These are phyloP conservation scores for Phrynosoma blainvillii DNA, from an alignment of 2,113 vertebrate genomes.

Conservation along the genomic window DNA sequence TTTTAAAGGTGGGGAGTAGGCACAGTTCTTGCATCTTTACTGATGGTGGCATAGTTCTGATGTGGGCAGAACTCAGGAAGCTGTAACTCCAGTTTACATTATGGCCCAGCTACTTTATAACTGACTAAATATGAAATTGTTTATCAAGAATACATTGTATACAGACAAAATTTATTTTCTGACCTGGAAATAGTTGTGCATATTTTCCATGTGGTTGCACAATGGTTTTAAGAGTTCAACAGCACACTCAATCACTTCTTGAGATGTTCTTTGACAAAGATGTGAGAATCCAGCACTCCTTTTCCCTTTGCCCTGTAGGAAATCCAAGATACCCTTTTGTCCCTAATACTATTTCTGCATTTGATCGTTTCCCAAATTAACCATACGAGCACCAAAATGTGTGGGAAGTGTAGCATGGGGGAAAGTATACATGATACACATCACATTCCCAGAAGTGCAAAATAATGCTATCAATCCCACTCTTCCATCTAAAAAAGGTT, in stretches of 20 bases:
- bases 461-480: neutral
- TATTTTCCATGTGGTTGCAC: slow-evolving; percentile 94
- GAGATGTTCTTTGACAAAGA: slow-evolving; percentile 85
- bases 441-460: neutral
- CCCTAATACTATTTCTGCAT: neutral
- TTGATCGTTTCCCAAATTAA: neutral
- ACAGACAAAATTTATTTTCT: slow-evolving; percentile 17
- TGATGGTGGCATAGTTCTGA: no score
- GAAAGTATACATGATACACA: no score
- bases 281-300: slow-evolving; percentile 90
- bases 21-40: no score
- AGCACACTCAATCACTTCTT: slow-evolving; percentile 78
- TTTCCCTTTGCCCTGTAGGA: slow-evolving; percentile 80
- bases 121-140: neutral
- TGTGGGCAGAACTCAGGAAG: no score
- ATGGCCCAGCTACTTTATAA: neutral
- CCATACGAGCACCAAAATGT: neutral
- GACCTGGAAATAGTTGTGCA: slow-evolving; percentile 97
- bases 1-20: no score
- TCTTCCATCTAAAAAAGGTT: neutral
- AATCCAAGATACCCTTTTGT: slow-evolving; percentile 36
- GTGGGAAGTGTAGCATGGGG: neutral
- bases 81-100: neutral
- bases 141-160: slow-evolving; percentile 19
- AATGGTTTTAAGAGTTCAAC: slow-evolving; percentile 85